phyloP scores from a whole-genome alignment of 2,888 invertebrate genomes.

The Dolomedes plantarius region DNA sequence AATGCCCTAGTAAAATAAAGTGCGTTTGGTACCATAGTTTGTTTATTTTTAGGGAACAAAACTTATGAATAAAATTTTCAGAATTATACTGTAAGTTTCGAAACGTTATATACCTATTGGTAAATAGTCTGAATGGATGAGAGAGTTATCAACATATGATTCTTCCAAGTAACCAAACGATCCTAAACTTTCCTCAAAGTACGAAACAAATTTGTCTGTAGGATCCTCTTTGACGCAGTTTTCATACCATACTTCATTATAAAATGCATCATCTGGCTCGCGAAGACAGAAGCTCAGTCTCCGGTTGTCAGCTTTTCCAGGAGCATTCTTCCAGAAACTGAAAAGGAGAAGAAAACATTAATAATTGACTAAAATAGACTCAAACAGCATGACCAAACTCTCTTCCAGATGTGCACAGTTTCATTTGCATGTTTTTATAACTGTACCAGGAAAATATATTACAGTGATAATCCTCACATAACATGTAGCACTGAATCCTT shows the following conservation, averaged over 20 bases:
- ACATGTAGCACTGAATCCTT: no score
- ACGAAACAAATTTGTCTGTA: not conserved
- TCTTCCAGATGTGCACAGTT: no score
- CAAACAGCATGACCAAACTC: no score
- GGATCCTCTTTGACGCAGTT: not conserved
- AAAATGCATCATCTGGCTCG: not conserved
- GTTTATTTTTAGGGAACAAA: no score
- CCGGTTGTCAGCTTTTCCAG: slow-evolving; percentile 1
- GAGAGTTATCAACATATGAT: slow-evolving; percentile 3
- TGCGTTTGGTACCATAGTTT: no score
- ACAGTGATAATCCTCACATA: no score
- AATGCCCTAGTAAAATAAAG: no score
- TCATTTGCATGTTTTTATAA: no score
- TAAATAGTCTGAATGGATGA: not conserved
- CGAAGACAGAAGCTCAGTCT: not conserved
- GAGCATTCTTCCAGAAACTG: slow-evolving; percentile 5
- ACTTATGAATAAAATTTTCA: no score
- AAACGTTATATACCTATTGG: not conserved
- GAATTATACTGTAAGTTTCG: no score
- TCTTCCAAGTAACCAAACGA: not conserved
- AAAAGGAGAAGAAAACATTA: not conserved
- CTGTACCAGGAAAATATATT: no score
- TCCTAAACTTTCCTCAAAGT: not conserved
- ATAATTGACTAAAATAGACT: no score
- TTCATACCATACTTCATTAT: not conserved